Evolutionary conservation across 2,888 invertebrate genomes (phyloP), one percentile per base, ranked within the genome.

Genomic region (Protophormia terraenovae): DNA sequence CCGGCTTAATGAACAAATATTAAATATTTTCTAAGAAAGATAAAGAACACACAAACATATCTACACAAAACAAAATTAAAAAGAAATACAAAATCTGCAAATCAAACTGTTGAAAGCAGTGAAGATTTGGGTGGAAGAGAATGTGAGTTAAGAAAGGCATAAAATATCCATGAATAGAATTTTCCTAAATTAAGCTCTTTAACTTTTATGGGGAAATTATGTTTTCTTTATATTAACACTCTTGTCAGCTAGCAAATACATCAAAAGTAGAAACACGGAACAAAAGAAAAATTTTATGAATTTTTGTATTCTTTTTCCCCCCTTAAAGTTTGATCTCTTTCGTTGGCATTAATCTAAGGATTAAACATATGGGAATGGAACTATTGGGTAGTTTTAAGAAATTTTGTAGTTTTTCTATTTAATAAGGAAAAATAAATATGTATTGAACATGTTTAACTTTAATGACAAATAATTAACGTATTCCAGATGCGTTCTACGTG

Each of bases 1-100:
- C 64, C 76, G 29, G 29, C 71, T 77, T 83, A 83, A 83, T 83
- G 76, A 83, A 24, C 76, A 83, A 83, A 83, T 83, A 77, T 71
- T 77, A 45, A 55, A 72, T 71, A 12, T 73, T 71, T 83, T 47
- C 55, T 47, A 38, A 24, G 41, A 55, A 62, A 73, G 47, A 66
- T 29, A 22, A 32, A 12, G 16, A 29, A 72, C 50, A 38, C 1
- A 35, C 29, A 62, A 16, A 19, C 24, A 35, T 27, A 8, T 16
- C 47, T 24, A 24, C 53, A 69, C 41, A 10, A 24, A 27, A 7
- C 8, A 69, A 35, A 22, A 53, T 53, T 47, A 47, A 62, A 50
- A 53, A 72, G 41, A 72, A 45, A 29, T 29, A 55, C 19, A 45
- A 75, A 66, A 55, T 14, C 19, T 71, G 55, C 16, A 47, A 76